phyloP scores from a whole-genome alignment of 2,113 vertebrate genomes.

The Sylvia atricapilla region DNA sequence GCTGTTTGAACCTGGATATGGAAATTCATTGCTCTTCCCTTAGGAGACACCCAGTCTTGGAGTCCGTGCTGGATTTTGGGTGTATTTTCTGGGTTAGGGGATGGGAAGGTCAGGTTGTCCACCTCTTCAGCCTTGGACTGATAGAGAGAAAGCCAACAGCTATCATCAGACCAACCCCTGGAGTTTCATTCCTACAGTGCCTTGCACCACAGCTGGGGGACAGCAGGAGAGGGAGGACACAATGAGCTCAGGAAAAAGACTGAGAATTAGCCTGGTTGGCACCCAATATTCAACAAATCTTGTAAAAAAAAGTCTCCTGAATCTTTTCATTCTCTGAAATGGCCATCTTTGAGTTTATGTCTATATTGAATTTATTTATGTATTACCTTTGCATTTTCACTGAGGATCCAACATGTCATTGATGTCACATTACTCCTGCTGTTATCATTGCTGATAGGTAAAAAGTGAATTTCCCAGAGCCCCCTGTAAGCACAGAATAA shows the following conservation, averaged over 20 bases:
- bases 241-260: not conserved
- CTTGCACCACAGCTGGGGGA: not conserved
- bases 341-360: accelerated
- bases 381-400: not conserved
- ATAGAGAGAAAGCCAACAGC: not conserved
- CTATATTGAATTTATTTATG: not conserved
- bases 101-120: not conserved
- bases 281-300: not conserved
- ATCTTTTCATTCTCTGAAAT: not conserved
- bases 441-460: not conserved
- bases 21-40: not conserved
- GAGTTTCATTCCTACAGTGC: not conserved
- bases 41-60: not conserved
- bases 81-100: not conserved
- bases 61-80: not conserved
- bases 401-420: not conserved
- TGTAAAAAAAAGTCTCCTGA: not conserved
- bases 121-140: not conserved
- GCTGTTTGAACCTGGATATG: not conserved
- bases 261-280: not conserved
- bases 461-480: not conserved
- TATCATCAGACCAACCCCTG: not conserved
- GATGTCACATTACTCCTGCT: not conserved
- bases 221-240: not conserved
- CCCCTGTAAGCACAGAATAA: not conserved